Evolutionary conservation across 2,888 invertebrate species (phyloP).

Genomic region (Taenaris catops): DNA sequence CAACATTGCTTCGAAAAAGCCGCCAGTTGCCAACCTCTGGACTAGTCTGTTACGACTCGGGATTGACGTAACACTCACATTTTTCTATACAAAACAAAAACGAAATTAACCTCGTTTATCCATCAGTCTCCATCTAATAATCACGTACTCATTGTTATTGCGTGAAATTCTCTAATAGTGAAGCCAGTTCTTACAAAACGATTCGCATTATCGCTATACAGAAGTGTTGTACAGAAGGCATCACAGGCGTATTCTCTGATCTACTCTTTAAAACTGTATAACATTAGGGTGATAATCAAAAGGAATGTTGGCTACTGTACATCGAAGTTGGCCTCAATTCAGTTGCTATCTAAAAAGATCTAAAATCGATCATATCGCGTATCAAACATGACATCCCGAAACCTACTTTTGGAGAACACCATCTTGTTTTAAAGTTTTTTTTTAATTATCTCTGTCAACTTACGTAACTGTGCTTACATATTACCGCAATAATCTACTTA

Average conservation of each 20-base stretch:
- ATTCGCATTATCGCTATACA: conserved; percentile 20
- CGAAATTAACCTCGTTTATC: background rate
- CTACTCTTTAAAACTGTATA: conserved; percentile 5
- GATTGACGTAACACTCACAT: background rate
- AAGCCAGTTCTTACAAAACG: conserved; percentile 24
- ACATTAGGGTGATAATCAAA: conserved; percentile 11
- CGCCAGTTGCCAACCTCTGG: no score
- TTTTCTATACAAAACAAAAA: conserved; percentile 1
- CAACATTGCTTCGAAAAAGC: no score
- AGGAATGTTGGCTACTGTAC: conserved; percentile 30
- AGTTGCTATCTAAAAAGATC: conserved; percentile 53
- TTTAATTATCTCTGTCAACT: no score
- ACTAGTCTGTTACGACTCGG: no score
- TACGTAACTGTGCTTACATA: background rate
- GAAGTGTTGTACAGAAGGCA: conserved; percentile 26
- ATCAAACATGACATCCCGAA: conserved; percentile 44
- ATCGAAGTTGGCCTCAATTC: conserved; percentile 44
- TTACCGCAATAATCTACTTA: no score
- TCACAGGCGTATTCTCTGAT: background rate
- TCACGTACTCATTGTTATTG: conserved; percentile 4
- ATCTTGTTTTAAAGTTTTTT: conserved; percentile 8
- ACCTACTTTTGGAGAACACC: conserved; percentile 28
- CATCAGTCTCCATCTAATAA: conserved; percentile 7
- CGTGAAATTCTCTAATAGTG: conserved; percentile 12
- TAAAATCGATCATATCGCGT: conserved; percentile 41